phyloP scores from a whole-genome alignment of 1,140 invertebrate genomes.

The Macrostomum lignano region DNA sequence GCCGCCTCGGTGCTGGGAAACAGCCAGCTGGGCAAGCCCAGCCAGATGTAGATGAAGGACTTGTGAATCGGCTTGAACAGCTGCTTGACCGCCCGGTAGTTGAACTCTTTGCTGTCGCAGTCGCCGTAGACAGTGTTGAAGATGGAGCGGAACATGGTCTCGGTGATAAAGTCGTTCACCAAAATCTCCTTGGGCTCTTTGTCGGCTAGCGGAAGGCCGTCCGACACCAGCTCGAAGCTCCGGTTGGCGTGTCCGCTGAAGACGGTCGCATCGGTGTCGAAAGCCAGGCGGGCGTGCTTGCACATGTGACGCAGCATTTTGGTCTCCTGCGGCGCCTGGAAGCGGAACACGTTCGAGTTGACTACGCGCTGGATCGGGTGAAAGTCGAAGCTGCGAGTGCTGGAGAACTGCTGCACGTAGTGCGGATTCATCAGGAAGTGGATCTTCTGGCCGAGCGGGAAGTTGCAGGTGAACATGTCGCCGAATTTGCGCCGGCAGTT shows the following conservation, averaged over 20 bases:
- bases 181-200: too few species aligned
- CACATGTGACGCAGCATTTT: too few species aligned
- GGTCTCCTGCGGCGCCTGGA: too few species aligned
- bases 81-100: slow-evolving; percentile 14
- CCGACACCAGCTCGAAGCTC: neutral
- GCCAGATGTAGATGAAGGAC: slow-evolving; percentile 26
- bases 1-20: slow-evolving; percentile 25
- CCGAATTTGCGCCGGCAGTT: slow-evolving; percentile 14
- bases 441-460: slow-evolving; percentile 19
- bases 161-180: slow-evolving; percentile 15
- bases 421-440: slow-evolving; percentile 22
- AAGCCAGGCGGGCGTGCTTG: too few species aligned
- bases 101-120: slow-evolving; percentile 11
- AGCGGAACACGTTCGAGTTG: slow-evolving; percentile 24
- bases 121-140: slow-evolving; percentile 27
- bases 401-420: slow-evolving; percentile 16
- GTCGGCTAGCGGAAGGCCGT: too few species aligned
- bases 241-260: slow-evolving; percentile 8
- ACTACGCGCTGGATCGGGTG: slow-evolving; percentile 24
- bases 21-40: slow-evolving; percentile 17
- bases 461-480: slow-evolving; percentile 23
- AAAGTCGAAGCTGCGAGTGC: slow-evolving; percentile 24
- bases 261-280: slow-evolving; percentile 4
- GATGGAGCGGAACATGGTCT: slow-evolving; percentile 20
- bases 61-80: slow-evolving; percentile 24